phyloP scores from a whole-genome alignment of 1,140 invertebrate species.

The Drosophila gunungcola region DNA sequence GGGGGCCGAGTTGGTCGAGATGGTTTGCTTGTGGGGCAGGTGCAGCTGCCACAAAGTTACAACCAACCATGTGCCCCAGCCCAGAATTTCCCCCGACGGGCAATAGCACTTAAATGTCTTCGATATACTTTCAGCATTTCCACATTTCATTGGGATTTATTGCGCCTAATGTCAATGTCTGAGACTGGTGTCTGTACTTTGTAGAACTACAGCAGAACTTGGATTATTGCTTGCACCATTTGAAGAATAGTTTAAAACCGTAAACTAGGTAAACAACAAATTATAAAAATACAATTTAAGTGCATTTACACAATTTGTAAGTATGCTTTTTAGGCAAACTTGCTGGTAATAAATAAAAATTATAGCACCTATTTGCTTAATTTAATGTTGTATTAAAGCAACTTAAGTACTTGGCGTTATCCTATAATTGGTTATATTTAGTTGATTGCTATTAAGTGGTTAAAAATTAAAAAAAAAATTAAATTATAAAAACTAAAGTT shows the following conservation, averaged over 20 bases:
- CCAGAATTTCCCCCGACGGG: constrained; percentile 27
- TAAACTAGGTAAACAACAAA: too few relatives aligned
- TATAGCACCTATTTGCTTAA: too few relatives aligned
- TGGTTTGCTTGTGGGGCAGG: constrained; percentile 1
- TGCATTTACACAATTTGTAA: too few relatives aligned
- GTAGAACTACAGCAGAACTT: neutral
- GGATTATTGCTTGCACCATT: neutral
- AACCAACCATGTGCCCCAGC: constrained; percentile 44
- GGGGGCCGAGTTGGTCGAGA: constrained; percentile 21
- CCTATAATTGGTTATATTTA: too few relatives aligned
- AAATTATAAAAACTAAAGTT: too few relatives aligned
- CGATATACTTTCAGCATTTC: constrained; percentile 44
- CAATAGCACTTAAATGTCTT: constrained; percentile 59
- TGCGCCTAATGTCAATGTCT: constrained; percentile 38
- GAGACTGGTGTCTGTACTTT: neutral
- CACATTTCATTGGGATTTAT: constrained; percentile 66
- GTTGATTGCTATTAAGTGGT: too few relatives aligned
- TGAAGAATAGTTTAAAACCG: neutral
- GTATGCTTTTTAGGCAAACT: too few relatives aligned
- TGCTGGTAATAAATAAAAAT: too few relatives aligned
- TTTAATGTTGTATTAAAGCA: too few relatives aligned
- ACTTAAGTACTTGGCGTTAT: too few relatives aligned
- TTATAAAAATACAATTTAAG: too few relatives aligned
- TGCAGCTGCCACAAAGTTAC: constrained; percentile 34
- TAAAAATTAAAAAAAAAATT: too few relatives aligned